These are phyloP conservation scores for Rhinophrynus dorsalis DNA, from an alignment of 2,797 vertebrate species.

Conservation along the genomic window DNA sequence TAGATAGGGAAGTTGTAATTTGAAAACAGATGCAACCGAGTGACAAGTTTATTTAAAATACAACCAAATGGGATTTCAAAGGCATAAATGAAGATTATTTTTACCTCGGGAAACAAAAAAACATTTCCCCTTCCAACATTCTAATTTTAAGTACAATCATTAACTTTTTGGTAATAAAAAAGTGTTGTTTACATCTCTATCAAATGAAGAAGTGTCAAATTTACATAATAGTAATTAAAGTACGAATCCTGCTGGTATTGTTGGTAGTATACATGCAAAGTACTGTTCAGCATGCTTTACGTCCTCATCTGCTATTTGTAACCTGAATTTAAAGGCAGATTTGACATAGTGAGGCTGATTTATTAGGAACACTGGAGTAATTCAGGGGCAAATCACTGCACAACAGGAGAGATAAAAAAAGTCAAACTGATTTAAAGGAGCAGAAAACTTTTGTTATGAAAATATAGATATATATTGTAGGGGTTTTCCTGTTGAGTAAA, in stretches of 20 bases:
- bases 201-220: constrained; percentile 7
- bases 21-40: constrained; percentile 27
- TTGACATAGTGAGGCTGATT: not conserved
- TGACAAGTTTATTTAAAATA: constrained; percentile 43
- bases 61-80: not conserved
- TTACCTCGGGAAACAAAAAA: constrained; percentile 3
- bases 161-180: constrained; percentile 32
- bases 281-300: constrained; percentile 15
- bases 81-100: constrained; percentile 10
- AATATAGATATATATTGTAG: no score
- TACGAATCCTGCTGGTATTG: constrained; percentile 31
- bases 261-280: constrained; percentile 29
- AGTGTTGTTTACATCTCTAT: constrained; percentile 1
- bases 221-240: constrained; percentile 43
- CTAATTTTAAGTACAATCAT: constrained; percentile 10
- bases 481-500: no score
- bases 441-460: no score
- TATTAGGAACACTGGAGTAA: no score
- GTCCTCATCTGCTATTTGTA: not conserved
- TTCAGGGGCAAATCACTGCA: no score
- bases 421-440: no score
- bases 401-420: no score
- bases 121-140: constrained; percentile 2
- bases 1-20: not conserved
- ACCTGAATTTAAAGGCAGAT: constrained; percentile 13